Evolutionary conservation across 2,113 vertebrate genomes (phyloP), one percentile per base, ranked within the genome.

Genomic region (Cygnus buccinator): DNA sequence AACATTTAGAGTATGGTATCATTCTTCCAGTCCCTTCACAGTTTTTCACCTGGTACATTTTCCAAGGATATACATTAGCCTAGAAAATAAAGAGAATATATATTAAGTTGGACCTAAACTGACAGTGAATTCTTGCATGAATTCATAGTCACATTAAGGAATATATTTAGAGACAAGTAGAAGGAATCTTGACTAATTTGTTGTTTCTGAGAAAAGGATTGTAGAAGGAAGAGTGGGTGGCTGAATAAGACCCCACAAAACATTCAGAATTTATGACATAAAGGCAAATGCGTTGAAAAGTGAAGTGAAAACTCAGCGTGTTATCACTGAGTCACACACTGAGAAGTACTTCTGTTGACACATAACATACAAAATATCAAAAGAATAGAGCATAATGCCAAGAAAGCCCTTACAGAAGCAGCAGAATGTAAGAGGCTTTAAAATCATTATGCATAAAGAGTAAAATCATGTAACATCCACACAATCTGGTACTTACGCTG

Each of bases 241-340:
- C 68, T 96, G 91, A 93, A 62, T 85, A 95, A 95, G 81, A 86
- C 73, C 46, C 73, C 54, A 52, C 62, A 93, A 88, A 79, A 50
- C 33, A n/a, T 79, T 54, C 52, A 81, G 52, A 35, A 44, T 80
- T 92, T 86, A 74, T 87, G 85, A 95, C n/a, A 62, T 55, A 74
- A 77, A 87, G 29, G 63, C 52, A 92, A 89, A 70, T 9, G 15
- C 0, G 3, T 62, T 75, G 76, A 79, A 37, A 96, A 79, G 10
- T 35, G n/a, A 93, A 97, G 43, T 3, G 41, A 90, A 95, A 95
- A 92, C 71, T 89, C 66, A 39, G 43, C 54, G 71, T 83, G 20
- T 50, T 91, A 67, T 75, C 78, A 79, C 41, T 78, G 93, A 90
- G 67, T 94, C 85, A 89, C 18, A 75, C 19, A 79, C 4, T 68